Conservation (phyloP, 2,888 invertebrate species). For the Nasonia oneida region DNA sequence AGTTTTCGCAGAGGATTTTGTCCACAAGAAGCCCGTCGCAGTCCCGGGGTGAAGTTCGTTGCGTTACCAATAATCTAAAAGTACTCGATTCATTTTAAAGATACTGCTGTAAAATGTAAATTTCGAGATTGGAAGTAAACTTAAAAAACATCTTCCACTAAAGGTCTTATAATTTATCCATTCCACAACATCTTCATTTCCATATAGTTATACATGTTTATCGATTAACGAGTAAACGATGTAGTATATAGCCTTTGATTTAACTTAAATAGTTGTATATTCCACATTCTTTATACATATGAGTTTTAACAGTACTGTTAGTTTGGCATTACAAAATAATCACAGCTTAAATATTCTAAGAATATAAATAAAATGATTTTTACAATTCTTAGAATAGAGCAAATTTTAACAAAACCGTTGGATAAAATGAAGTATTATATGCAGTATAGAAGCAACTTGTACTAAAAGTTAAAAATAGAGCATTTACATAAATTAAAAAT, state of each 20-base stretch:
- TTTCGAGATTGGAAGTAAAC: constrained; percentile 80
- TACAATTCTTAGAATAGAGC: constrained; percentile 17
- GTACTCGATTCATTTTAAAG: constrained; percentile 69
- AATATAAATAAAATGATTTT: constrained; percentile 43
- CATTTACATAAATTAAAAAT: background rate
- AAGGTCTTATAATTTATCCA: constrained; percentile 60
- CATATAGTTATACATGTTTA: constrained; percentile 12
- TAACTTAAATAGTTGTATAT: constrained; percentile 40
- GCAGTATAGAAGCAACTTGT: background rate
- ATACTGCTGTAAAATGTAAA: constrained; percentile 72
- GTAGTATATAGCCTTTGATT: background rate
- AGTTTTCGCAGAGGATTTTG: constrained; percentile 25
- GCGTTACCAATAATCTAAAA: constrained; percentile 67
- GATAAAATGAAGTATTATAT: background rate
- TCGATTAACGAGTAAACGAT: constrained; percentile 26
- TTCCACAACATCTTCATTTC: constrained; percentile 51
- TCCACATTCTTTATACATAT: constrained; percentile 39
- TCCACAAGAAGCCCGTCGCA: constrained; percentile 58
- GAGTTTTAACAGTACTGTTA: constrained; percentile 33
- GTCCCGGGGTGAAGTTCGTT: constrained; percentile 66
- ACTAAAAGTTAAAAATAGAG: background rate
- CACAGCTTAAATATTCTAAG: constrained; percentile 56
- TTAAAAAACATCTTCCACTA: constrained; percentile 78
- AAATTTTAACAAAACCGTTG: background rate
- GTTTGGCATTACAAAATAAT: constrained; percentile 60